phyloP scores from a whole-genome alignment of 92 coral and sea anemone genomes.

The Micromussa lordhowensis region DNA sequence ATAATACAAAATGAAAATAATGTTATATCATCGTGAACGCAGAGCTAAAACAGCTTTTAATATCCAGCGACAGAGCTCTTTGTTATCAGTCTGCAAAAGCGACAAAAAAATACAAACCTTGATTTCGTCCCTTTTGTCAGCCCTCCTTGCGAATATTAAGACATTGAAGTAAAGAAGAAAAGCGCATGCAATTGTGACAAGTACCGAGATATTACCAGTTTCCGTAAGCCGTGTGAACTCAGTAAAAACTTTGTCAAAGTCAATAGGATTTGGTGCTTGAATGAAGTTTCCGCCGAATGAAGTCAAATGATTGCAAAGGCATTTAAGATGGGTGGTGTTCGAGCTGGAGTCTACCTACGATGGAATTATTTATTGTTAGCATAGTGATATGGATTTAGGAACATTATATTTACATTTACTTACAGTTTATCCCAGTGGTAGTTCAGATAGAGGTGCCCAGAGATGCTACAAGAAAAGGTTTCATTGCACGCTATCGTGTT shows the following conservation, averaged over 20 bases:
- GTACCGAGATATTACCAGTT: constrained; percentile 35
- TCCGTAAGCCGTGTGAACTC: constrained; percentile 19
- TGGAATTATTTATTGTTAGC: background rate
- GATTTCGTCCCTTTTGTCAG: constrained; percentile 20
- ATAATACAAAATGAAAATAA: too few relatives aligned
- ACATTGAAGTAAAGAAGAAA: constrained; percentile 30
- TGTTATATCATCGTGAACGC: too few relatives aligned
- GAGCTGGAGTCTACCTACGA: constrained; percentile 37
- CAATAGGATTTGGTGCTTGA: constrained; percentile 41
- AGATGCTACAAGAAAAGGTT: too few relatives aligned
- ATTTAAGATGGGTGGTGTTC: constrained; percentile 4
- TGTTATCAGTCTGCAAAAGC: too few relatives aligned
- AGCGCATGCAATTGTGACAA: constrained; percentile 34
- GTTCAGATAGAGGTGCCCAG: too few relatives aligned
- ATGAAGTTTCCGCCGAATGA: constrained; percentile 40
- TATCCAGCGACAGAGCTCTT: too few relatives aligned
- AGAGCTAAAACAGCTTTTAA: too few relatives aligned
- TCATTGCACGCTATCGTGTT: too few relatives aligned
- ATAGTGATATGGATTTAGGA: too few relatives aligned
- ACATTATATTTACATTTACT: too few relatives aligned
- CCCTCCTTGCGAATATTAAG: constrained; percentile 36
- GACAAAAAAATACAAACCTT: constrained; percentile 2
- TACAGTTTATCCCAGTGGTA: too few relatives aligned
- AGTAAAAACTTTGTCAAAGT: constrained; percentile 41
- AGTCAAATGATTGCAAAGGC: constrained; percentile 28